A percentile compares a stretch with the other conserved stretches of the same genome.
Conservation (phyloP, 2,113 vertebrate species). For the Patagioenas fasciata region DNA sequence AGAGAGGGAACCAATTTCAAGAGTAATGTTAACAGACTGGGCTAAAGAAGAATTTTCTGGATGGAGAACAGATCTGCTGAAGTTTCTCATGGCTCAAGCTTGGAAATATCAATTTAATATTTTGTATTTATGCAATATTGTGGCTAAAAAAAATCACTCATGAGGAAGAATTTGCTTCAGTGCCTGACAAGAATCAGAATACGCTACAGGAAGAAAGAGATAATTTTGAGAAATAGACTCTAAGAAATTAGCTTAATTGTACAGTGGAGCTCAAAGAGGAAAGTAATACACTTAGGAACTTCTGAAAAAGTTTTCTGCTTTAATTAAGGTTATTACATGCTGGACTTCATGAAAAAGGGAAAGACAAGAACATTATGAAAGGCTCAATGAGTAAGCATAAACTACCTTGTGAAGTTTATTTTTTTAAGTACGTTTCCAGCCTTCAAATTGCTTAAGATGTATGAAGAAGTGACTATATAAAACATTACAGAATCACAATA, state of each 20-base stretch:
- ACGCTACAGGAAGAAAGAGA: background rate
- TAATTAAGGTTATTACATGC: background rate
- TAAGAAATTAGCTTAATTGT: background rate
- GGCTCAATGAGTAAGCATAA: background rate
- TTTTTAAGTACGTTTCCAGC: background rate
- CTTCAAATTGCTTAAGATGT: background rate
- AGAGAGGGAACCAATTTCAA: background rate
- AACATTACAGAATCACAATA: too few species aligned
- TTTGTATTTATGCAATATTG: background rate
- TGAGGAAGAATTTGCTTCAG: background rate
- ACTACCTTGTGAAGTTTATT: background rate
- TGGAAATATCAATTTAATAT: background rate
- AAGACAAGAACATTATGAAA: background rate
- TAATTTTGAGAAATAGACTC: background rate
- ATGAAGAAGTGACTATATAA: background rate
- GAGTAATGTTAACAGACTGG: background rate
- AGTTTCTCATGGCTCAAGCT: background rate
- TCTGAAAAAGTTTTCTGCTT: background rate
- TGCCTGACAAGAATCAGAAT: background rate
- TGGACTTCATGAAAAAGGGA: background rate
- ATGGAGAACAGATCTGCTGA: background rate
- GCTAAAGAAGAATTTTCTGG: background rate
- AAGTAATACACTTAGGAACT: background rate
- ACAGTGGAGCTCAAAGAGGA: background rate
- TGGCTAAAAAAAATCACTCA: background rate